Conservation (phyloP, 2,888 invertebrate genomes). For the Teleiodes luculella region DNA sequence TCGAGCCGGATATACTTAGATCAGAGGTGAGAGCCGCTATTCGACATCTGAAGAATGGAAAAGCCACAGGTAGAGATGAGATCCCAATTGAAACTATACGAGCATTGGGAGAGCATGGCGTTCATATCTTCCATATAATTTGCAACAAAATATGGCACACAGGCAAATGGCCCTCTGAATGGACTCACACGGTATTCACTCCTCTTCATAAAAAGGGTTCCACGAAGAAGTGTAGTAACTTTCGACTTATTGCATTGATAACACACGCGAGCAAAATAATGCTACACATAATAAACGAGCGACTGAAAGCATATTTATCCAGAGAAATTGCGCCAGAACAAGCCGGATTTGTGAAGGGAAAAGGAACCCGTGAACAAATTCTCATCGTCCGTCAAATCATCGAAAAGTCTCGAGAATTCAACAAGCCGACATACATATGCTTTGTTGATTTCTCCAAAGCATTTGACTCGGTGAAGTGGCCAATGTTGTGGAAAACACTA, state of each 20-base stretch:
- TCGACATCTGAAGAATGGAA: neutral
- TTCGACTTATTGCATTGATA: constrained; percentile 22
- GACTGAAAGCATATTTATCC: no score
- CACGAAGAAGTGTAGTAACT: constrained; percentile 24
- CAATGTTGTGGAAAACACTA: neutral
- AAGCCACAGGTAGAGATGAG: constrained; percentile 3
- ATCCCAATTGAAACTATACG: neutral
- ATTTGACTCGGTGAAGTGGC: constrained; percentile 1
- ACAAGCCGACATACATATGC: constrained; percentile 19
- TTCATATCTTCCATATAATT: neutral
- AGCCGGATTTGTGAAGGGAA: neutral
- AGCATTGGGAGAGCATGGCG: constrained; percentile 20
- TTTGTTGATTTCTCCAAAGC: constrained; percentile 17
- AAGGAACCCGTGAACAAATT: constrained; percentile 21
- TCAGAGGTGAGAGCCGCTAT: neutral
- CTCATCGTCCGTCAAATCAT: constrained; percentile 14
- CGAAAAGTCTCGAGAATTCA: constrained; percentile 15
- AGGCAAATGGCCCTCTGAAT: constrained; percentile 22
- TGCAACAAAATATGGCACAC: constrained; percentile 20
- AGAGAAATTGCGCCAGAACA: no score
- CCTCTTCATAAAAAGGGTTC: constrained; percentile 25
- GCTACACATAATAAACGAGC: constrained; percentile 5
- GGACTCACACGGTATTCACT: constrained; percentile 21
- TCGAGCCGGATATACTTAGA: neutral
- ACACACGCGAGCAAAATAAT: constrained; percentile 22